These are phyloP conservation scores for Epinotia demarniana DNA, from an alignment of 2,888 invertebrate genomes.

Conservation along the genomic window DNA sequence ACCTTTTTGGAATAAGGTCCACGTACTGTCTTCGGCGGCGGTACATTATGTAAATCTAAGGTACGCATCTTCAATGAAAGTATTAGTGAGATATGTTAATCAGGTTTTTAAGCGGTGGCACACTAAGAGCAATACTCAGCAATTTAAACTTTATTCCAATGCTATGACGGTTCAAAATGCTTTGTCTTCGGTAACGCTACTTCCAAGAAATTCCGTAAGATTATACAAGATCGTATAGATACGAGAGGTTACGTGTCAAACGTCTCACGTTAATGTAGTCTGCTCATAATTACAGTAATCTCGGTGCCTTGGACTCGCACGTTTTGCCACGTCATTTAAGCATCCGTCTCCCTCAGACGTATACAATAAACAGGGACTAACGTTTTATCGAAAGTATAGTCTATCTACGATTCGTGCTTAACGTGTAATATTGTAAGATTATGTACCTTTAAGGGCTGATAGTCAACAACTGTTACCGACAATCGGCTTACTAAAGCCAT, in stretches of 20 bases:
- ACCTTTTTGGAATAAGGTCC: neutral
- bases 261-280: neutral
- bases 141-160: neutral
- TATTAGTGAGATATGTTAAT: neutral
- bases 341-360: neutral
- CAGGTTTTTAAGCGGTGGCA: slow-evolving; percentile 1
- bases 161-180: neutral
- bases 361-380: neutral
- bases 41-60: neutral
- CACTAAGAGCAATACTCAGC: neutral
- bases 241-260: slow-evolving; percentile 8
- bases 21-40: neutral
- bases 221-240: slow-evolving; percentile 8
- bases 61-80: neutral
- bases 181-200: neutral
- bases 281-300: slow-evolving; percentile 32
- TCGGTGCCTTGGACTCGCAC: slow-evolving; percentile 16
- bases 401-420: neutral
- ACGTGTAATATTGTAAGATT: neutral
- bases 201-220: neutral
- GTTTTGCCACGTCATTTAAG: slow-evolving; percentile 1
- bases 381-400: neutral
- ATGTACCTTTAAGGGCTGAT: neutral
- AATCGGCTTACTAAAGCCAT: neutral
- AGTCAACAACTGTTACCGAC: neutral